Evolutionary conservation across 2,113 vertebrate genomes (phyloP).

Genomic region (Acinonyx jubatus): DNA sequence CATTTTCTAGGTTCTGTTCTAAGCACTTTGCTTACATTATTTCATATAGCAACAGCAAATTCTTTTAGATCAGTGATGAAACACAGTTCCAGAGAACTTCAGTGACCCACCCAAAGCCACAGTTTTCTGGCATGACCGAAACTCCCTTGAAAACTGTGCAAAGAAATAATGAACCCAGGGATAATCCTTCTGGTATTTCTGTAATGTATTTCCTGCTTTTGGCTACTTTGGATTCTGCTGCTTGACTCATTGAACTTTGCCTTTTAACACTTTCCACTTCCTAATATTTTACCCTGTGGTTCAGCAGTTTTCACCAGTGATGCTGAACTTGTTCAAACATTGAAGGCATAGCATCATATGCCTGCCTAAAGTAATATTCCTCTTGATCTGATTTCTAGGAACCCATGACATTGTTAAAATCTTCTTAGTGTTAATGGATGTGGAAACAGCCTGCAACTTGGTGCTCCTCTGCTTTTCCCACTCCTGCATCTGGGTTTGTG

Average conservation of each 20-base stretch:
- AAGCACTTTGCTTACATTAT: not conserved
- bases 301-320: not conserved
- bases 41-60: not conserved
- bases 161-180: conserved; percentile 25
- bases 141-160: not conserved
- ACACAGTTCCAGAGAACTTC: not conserved
- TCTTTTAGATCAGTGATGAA: not conserved
- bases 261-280: not conserved
- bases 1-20: not conserved
- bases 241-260: not conserved
- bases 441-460: not conserved
- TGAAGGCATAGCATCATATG: not conserved
- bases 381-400: not conserved
- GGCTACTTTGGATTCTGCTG: not conserved
- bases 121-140: not conserved
- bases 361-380: not conserved
- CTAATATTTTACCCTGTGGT: not conserved
- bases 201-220: conserved; percentile 37
- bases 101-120: conserved; percentile 10
- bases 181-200: not conserved
- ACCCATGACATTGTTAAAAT: not conserved
- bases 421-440: not conserved
- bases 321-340: not conserved
- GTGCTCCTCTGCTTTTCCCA: not conserved
- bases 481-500: not conserved